Evolutionary conservation across 2,113 vertebrate species (phyloP).

Genomic region (Aldabrachelys gigantea): DNA sequence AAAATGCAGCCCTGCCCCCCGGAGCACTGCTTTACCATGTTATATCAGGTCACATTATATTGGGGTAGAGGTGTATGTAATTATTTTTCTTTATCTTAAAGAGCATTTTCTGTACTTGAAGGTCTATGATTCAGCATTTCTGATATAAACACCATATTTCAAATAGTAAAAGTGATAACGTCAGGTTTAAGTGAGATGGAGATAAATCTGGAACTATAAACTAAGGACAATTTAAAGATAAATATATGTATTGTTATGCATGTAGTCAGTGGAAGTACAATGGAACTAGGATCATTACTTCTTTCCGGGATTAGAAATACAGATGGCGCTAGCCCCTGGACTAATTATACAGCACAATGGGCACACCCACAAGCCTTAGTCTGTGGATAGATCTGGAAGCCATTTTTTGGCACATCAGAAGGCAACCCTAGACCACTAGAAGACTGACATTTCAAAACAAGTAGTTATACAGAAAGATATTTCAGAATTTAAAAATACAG

Average conservation of each 20-base stretch:
- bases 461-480: not conserved
- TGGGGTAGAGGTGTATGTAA: not conserved
- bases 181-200: accelerated
- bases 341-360: slow-evolving; percentile 19
- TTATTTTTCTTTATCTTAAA: not conserved
- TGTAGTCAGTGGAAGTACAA: not conserved
- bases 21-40: no score
- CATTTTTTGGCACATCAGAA: not conserved
- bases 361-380: slow-evolving; percentile 49
- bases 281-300: slow-evolving; percentile 13
- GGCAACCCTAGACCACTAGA: not conserved
- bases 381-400: slow-evolving; percentile 35
- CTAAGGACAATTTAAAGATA: slow-evolving; percentile 49
- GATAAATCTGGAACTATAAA: not conserved
- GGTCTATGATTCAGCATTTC: slow-evolving; percentile 59
- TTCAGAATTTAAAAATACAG: not conserved
- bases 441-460: slow-evolving; percentile 3
- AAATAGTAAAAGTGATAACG: not conserved
- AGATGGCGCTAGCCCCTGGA: not conserved
- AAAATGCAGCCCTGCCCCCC: no score
- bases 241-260: not conserved
- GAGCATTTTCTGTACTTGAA: not conserved
- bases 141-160: not conserved
- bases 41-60: no score
- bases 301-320: slow-evolving; percentile 11